phyloP scores from a whole-genome alignment of 2,888 invertebrate genomes.

The Troilus luridus region DNA sequence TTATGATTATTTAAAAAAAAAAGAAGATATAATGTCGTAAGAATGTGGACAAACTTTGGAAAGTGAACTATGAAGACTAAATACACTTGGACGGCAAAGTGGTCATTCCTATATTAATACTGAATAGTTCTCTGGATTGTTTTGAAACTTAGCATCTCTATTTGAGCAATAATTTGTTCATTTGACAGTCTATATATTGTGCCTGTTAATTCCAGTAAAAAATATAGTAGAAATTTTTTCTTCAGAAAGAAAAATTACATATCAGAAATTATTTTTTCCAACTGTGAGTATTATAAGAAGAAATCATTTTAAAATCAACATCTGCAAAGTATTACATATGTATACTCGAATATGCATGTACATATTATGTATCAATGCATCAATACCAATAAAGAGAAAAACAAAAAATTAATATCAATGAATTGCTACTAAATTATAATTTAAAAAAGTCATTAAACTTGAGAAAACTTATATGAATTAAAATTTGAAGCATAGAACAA shows the following conservation, averaged over 20 bases:
- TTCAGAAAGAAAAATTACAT: neutral
- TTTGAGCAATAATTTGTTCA: constrained; percentile 33
- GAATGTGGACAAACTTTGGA: neutral
- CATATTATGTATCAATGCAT: neutral
- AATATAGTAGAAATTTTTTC: neutral
- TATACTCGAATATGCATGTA: neutral
- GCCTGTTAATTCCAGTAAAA: neutral
- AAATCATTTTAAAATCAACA: neutral
- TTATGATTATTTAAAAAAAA: neutral
- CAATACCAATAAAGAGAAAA: neutral
- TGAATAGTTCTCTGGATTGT: neutral
- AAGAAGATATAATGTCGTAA: neutral
- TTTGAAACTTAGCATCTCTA: neutral
- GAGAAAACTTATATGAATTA: neutral
- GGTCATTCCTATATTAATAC: constrained; percentile 1
- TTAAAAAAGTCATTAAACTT: neutral
- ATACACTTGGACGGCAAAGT: neutral
- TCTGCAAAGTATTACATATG: neutral
- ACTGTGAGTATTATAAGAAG: neutral
- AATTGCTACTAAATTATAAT: neutral
- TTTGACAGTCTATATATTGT: neutral
- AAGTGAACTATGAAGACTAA: neutral
- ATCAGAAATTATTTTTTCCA: neutral
- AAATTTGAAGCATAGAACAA: neutral
- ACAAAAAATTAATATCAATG: neutral